Conservation (phyloP, 2,797 vertebrate genomes). For the Periparus ater region DNA sequence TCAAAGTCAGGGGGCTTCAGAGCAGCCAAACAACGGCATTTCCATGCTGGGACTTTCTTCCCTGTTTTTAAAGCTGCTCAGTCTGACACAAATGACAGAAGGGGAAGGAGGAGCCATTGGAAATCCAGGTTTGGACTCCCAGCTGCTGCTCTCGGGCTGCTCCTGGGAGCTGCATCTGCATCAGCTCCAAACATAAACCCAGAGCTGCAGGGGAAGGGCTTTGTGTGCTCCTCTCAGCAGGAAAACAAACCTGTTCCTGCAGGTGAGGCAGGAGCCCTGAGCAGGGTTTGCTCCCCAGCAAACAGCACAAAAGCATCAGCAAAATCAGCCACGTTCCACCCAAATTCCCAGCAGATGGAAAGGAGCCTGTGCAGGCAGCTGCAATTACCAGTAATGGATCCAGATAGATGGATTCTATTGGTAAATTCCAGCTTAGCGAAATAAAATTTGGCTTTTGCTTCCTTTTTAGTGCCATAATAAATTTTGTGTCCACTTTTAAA, state of each 20-base stretch:
- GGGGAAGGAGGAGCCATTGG: not conserved
- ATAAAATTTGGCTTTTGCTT: slow-evolving; percentile 18
- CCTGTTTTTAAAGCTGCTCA: not conserved
- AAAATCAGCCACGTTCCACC: not conserved
- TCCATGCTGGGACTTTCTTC: not conserved
- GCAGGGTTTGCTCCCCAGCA: not conserved
- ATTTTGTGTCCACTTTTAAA: slow-evolving; percentile 48
- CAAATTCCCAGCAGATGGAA: not conserved
- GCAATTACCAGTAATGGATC: not conserved
- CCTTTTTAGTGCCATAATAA: slow-evolving; percentile 44
- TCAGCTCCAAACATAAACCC: fast-evolving
- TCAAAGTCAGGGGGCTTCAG: not conserved
- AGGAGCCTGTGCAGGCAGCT: not conserved
- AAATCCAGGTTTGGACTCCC: not conserved
- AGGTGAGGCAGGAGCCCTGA: not conserved
- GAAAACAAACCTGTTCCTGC: not conserved
- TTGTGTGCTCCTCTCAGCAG: not conserved
- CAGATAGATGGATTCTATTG: not conserved
- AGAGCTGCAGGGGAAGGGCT: not conserved
- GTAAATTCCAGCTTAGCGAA: slow-evolving; percentile 19
- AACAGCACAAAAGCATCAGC: not conserved
- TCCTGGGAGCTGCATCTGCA: not conserved
- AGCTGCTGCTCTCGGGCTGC: not conserved
- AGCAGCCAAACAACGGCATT: not conserved
- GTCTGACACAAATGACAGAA: not conserved